A percentile compares a stretch with the other conserved stretches of the same genome.
Conservation (phyloP, 2,888 invertebrate species). For the Caenorhabditis japonica region DNA sequence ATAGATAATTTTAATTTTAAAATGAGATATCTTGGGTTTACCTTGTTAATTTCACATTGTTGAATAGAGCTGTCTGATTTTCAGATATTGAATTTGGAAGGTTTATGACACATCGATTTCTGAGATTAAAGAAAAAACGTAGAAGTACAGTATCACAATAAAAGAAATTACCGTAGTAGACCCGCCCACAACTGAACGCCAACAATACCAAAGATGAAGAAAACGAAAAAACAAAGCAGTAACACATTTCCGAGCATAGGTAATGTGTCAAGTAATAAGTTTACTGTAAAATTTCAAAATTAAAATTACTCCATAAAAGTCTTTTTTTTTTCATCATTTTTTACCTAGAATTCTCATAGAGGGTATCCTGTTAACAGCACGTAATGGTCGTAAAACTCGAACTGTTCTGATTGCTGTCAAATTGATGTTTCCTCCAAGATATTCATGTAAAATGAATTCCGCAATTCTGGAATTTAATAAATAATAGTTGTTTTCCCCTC, state of each 20-base stretch:
- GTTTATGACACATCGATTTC: constrained; percentile 76
- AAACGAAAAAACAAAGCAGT: constrained; percentile 98
- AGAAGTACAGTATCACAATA: constrained; percentile 11
- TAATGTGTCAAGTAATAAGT: constrained; percentile 95
- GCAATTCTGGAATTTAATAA: constrained; percentile 78
- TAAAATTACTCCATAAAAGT: neutral
- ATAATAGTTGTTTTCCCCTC: neutral
- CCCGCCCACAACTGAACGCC: constrained; percentile 99
- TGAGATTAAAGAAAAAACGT: no score
- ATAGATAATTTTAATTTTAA: constrained; percentile 3
- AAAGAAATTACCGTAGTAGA: constrained; percentile 86
- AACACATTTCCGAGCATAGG: constrained; percentile 98
- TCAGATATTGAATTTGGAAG: constrained; percentile 66
- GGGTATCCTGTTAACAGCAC: constrained; percentile 99
- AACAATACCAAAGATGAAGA: constrained; percentile 99
- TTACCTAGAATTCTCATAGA: constrained; percentile 82
- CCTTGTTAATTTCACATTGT: constrained; percentile 72
- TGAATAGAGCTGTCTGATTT: constrained; percentile 64
- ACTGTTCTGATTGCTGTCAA: constrained; percentile 97
- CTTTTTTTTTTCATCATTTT: no score
- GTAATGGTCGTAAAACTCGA: constrained; percentile 92
- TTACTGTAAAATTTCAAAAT: constrained; percentile 83
- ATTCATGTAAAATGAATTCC: constrained; percentile 83
- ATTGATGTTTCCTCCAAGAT: constrained; percentile 93
- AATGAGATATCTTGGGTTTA: neutral